Base-by-base conservation (phyloP, 2,797 vertebrate genomes). In the Hypotaenidia okinawae region DNA sequence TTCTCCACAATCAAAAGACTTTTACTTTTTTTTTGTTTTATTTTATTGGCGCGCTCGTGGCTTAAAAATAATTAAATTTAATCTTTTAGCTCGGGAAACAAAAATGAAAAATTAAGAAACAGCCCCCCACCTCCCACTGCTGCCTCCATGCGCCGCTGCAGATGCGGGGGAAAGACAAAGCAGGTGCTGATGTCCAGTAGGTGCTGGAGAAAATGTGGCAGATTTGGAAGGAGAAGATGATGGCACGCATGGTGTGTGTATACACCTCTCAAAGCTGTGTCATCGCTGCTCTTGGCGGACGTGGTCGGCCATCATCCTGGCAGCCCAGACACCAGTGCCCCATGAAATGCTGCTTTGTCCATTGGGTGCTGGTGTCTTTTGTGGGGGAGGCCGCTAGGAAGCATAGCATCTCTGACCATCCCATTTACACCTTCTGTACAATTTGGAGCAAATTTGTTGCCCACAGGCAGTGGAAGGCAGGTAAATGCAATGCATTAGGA, bases 1-100 rank as follows among this genome's bases (percentile, higher is more conserved):
- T 96, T 90, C 95, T 93, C 92, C 94, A 73, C 94, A 97, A 97
- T 97, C 97, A 98, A 97, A 97, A 97, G 97, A 79, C 77, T 93
- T 90, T 94, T 87, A 30, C 96, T 95, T 96, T 97, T 45, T 47
- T 47, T 47, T 47, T 47, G 19, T 47, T 90, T 94, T 87, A 32
- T 96, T 95, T 96, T 97, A 96, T 97, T 95, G 96, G 92, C 67
- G 51, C 84, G 66, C 93, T 96, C 7, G 32, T 75, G 86, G 95
- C 85, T 75, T 59, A 62, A 96, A 96, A 95, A 94, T 89, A 89
- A 95, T 90, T 85, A 93, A 87, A 91, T 88, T 59, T 90, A 84
- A 89, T 93, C 87, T 90, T 72, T 90, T 66, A 66, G 87, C 84
- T 94, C 55, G 78, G 25, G n/a, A 95, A 97, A 96, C 90, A 95